A percentile compares a stretch with the other conserved stretches of the same genome.
These are phyloP conservation scores for Heteronetta atricapilla DNA, from an alignment of 2,113 vertebrate species.

Conservation along the genomic window DNA sequence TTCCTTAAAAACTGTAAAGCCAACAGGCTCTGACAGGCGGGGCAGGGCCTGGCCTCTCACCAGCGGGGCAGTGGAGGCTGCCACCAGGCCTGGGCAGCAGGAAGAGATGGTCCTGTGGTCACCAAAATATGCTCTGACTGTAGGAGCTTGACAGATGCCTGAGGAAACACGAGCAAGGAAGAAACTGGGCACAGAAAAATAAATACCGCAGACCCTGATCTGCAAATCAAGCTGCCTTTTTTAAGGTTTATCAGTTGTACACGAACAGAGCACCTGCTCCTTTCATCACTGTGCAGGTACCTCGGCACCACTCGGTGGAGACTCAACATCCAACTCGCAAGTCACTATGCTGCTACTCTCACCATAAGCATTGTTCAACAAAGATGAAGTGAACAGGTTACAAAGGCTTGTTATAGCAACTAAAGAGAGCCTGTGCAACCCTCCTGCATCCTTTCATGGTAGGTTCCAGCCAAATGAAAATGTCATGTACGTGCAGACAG, in stretches of 20 bases:
- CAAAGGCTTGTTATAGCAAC: not conserved
- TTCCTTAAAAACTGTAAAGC: not conserved
- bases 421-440: accelerated
- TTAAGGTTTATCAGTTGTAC: not conserved
- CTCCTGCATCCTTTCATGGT: not conserved
- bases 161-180: not conserved
- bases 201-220: not conserved
- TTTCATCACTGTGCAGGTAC: not conserved
- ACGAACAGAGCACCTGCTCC: not conserved
- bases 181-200: not conserved
- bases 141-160: not conserved
- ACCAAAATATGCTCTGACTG: not conserved
- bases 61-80: not conserved
- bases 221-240: not conserved
- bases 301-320: not conserved
- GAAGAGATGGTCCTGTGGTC: not conserved
- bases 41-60: accelerated
- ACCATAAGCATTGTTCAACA: not conserved
- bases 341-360: not conserved
- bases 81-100: not conserved
- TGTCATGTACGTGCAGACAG: not conserved
- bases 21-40: not conserved
- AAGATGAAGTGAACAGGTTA: not conserved
- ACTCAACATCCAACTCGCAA: not conserved
- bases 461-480: not conserved